Evolutionary conservation across 2,113 vertebrate genomes (phyloP).

Genomic region (Pluvianellus socialis): DNA sequence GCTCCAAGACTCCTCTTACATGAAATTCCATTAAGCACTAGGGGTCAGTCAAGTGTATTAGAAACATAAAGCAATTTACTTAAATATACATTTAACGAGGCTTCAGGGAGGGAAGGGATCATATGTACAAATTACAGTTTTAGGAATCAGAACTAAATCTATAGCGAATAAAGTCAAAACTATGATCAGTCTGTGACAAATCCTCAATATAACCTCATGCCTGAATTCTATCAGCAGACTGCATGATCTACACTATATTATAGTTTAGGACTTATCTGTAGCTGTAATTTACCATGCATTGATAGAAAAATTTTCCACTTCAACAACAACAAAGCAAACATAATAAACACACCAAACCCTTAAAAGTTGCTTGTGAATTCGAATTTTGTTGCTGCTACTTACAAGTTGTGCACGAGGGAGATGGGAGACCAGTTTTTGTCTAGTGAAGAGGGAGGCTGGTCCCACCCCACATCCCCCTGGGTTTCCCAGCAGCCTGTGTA

Average conservation of each 20-base stretch:
- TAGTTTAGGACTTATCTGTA: background rate
- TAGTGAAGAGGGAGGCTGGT: background rate
- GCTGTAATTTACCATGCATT: background rate
- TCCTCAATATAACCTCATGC: background rate
- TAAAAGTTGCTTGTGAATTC: background rate
- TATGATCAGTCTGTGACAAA: background rate
- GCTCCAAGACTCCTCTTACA: background rate
- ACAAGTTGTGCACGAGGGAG: background rate
- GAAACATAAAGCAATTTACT: background rate
- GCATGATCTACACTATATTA: background rate
- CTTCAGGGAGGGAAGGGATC: background rate
- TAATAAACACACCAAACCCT: background rate
- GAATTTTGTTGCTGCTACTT: background rate
- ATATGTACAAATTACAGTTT: background rate
- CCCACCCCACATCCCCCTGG: background rate
- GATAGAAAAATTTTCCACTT: background rate
- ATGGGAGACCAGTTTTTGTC: background rate
- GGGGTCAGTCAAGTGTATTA: background rate
- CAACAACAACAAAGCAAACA: background rate
- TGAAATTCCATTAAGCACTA: constrained; percentile 39
- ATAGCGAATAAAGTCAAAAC: background rate
- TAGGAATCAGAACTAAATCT: background rate
- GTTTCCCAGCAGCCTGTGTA: background rate
- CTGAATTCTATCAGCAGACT: background rate
- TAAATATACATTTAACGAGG: background rate